These are phyloP conservation scores for Callipepla squamata DNA, from an alignment of 2,113 vertebrate genomes.

Conservation along the genomic window DNA sequence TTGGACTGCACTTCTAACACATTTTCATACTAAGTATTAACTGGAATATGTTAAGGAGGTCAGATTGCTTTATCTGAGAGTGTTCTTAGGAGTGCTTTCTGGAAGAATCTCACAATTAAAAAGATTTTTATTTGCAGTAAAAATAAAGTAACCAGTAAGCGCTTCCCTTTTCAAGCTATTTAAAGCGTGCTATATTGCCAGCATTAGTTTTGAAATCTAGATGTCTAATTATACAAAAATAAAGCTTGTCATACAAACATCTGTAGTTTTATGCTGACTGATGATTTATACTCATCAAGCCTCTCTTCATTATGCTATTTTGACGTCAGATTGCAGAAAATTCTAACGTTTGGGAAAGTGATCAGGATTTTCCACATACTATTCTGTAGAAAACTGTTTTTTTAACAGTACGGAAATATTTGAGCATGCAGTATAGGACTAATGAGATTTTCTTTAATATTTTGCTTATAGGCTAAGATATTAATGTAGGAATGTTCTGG, in stretches of 20 bases:
- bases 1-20: not conserved
- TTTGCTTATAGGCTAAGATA: not conserved
- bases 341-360: not conserved
- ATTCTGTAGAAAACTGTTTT: not conserved
- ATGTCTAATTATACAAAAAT: not conserved
- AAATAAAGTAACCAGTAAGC: not conserved
- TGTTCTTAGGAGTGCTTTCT: not conserved
- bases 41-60: not conserved
- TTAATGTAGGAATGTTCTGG: not conserved
- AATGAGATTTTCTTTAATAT: not conserved
- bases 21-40: not conserved
- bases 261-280: not conserved
- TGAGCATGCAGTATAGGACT: not conserved
- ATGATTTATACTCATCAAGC: not conserved
- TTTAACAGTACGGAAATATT: not conserved
- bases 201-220: not conserved
- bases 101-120: not conserved
- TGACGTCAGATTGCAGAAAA: not conserved
- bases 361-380: not conserved
- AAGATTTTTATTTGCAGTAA: not conserved
- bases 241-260: not conserved
- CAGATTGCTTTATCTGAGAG: not conserved
- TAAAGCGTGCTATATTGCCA: not conserved
- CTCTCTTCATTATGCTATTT: not conserved
- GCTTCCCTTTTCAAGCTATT: not conserved